phyloP scores from a whole-genome alignment of 2,113 vertebrate species.

The Xyliphius kryptos region DNA sequence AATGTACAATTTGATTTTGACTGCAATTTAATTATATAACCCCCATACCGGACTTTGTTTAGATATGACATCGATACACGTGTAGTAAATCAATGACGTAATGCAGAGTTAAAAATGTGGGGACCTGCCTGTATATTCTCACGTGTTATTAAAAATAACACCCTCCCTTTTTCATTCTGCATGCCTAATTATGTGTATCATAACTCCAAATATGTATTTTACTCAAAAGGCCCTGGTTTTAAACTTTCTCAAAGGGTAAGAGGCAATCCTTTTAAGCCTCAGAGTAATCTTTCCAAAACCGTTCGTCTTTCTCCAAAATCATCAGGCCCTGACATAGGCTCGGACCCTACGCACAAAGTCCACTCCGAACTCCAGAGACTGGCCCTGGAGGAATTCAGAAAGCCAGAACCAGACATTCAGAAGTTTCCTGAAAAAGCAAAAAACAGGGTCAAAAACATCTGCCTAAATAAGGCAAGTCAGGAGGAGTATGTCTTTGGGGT shows the following conservation, averaged over 20 bases:
- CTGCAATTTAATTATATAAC: too few relatives aligned
- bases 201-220: slow-evolving; percentile 6
- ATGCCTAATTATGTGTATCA: slow-evolving; percentile 31
- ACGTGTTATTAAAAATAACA: too few relatives aligned
- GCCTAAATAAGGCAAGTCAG: too few relatives aligned
- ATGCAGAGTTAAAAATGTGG: too few relatives aligned
- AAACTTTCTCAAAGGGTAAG: slow-evolving; percentile 5
- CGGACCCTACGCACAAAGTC: slow-evolving; percentile 34
- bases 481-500: slow-evolving; percentile 76
- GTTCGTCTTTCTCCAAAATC: slow-evolving; percentile 12
- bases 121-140: too few relatives aligned
- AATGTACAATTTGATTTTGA: too few relatives aligned
- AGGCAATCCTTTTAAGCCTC: slow-evolving; percentile 10
- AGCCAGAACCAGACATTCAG: slow-evolving; percentile 5
- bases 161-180: background rate
- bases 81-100: too few relatives aligned
- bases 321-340: slow-evolving; percentile 20
- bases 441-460: too few relatives aligned
- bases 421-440: background rate
- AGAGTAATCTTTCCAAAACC: background rate
- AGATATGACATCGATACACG: too few relatives aligned
- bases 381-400: slow-evolving; percentile 46
- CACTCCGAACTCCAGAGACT: slow-evolving; percentile 54
- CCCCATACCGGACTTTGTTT: too few relatives aligned
- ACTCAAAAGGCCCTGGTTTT: slow-evolving; percentile 13